Base-by-base conservation (phyloP, 2,797 vertebrate species). In the Epinephelus awoara region DNA sequence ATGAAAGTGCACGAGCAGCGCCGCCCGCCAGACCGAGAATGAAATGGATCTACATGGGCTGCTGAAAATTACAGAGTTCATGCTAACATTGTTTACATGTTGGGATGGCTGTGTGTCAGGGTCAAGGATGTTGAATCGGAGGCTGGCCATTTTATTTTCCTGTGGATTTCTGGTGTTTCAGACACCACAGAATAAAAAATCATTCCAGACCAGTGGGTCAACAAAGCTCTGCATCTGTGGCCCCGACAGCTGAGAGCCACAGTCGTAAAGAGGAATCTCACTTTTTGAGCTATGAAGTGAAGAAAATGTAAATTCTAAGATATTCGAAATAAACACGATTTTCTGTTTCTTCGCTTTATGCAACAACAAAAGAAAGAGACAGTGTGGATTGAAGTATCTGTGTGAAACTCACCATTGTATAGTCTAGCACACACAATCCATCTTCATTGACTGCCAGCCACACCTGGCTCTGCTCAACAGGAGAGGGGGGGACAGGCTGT, bases 401-500 rank as follows among this genome's bases (percentile, higher is more conserved):
- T 59, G n/a, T 47, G 4, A 55, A 19, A 75, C 89, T 85, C 93
- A 98, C 98, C 98, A 98, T 98, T 44, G 96, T 94, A 72, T 95
- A 95, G 90, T 99, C 97, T 87, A 99, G 91, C 85, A 99, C 94
- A 90, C 95, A 97, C 84, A 99, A 74, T 13, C 98, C 97, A 46
- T 99, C 97, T 92, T 99, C 97, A 71, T 95, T 98, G 91, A 98
- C 97, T 56, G 97, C 97, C 90, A 99, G 94, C 98, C 98, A 99
- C 71, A 97, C 93, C 77, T 95, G 95, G 78, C 80, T 81, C 44
- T 95, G 95, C 80, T 97, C 96, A 57, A 96, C 69, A 2, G 91
- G 79, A 51, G 95, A 96, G 21, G 96, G 96, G 19, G 94, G 94
- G 63, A 96, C 81, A 11, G 97, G 96, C 97, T 99, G 90, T n/a